Base-by-base conservation (phyloP, 2,888 invertebrate species). In the Melikaiella ostensackeni region DNA sequence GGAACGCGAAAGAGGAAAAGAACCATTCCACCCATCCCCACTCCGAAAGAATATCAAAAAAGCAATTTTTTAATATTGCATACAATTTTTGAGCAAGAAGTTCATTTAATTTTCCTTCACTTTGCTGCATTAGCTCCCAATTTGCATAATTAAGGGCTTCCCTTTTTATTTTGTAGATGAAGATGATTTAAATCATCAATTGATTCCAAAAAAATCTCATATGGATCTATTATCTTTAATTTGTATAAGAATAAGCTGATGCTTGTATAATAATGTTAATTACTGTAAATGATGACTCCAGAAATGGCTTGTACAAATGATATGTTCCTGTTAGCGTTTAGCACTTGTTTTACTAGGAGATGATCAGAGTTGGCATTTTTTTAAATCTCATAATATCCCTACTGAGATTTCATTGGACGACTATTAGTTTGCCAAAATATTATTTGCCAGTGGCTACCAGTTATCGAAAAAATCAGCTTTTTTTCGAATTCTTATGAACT, bases 311-410 rank as follows among this genome's bases (percentile, higher is more conserved):
- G 62, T 63, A 63, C 62, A 63, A 63, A 63, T 11, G 11, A 63
- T 63, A 35, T n/a, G 62, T 63, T 63, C 30, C 62, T 63, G 35
- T 63, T 63, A 63, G 62, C 62, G 35, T 33, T 63, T 63, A 63
- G 35, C 62, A 35, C 9, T 63, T 63, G n/a, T 33, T 63, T 63
- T 63, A 63, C n/a, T n/a, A n/a, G n/a, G n/a, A n/a, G n/a, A 35
- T 33, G n/a, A n/a, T n/a, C n/a, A n/a, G n/a, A n/a, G n/a, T n/a
- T n/a, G n/a, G n/a, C n/a, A n/a, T n/a, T n/a, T n/a, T n/a, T n/a
- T n/a, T n/a, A n/a, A n/a, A n/a, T n/a, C n/a, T n/a, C n/a, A n/a
- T n/a, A n/a, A n/a, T n/a, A n/a, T n/a, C n/a, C n/a, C n/a, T n/a
- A n/a, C n/a, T n/a, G n/a, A n/a, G n/a, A n/a, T n/a, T n/a, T n/a